Evolutionary conservation across 2,888 invertebrate species (phyloP).

Genomic region (Andrena bicolor): DNA sequence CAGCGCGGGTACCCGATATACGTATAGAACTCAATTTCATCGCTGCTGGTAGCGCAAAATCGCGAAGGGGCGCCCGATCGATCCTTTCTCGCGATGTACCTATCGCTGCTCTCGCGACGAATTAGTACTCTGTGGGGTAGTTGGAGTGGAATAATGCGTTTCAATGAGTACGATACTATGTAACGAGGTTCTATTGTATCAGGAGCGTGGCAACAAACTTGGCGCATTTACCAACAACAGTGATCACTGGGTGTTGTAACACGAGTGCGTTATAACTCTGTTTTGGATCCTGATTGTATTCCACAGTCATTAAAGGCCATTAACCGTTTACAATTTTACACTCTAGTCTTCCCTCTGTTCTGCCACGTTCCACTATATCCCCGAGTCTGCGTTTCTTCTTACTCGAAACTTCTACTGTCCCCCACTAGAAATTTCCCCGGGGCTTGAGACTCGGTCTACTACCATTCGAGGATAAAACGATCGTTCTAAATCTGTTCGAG

Average conservation of each 20-base stretch:
- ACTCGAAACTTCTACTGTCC: neutral
- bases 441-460: neutral
- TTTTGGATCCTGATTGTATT: neutral
- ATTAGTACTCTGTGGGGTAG: slow-evolving; percentile 7
- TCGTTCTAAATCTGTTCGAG: neutral
- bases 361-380: no score
- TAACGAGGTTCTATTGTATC: slow-evolving; percentile 1
- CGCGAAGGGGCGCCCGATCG: neutral
- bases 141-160: slow-evolving; percentile 12
- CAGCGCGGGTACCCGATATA: neutral
- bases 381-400: no score
- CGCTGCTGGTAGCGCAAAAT: neutral
- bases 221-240: neutral
- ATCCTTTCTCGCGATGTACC: neutral
- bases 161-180: slow-evolving; percentile 14
- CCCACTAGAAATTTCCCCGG: neutral
- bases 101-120: slow-evolving; percentile 8
- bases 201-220: slow-evolving; percentile 4
- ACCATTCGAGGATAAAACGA: neutral
- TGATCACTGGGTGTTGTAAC: neutral
- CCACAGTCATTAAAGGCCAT: neutral
- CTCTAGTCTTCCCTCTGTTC: no score
- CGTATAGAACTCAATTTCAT: neutral
- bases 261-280: neutral
- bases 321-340: no score